Evolutionary conservation across 1,140 invertebrate genomes (phyloP).

Genomic region (Lepidurus packardi): DNA sequence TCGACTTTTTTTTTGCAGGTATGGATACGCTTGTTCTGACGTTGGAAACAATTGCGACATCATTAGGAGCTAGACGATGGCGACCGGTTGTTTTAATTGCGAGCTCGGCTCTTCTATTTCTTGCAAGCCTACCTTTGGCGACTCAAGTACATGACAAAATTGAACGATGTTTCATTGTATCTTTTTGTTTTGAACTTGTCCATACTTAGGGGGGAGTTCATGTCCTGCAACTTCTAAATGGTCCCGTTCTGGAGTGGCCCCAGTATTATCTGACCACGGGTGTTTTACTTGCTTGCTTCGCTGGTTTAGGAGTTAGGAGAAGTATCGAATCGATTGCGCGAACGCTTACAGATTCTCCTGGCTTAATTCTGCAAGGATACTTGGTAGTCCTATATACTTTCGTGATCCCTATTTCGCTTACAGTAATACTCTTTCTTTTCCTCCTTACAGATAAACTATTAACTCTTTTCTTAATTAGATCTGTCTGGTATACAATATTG

Average conservation of each 20-base stretch:
- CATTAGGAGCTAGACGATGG: not conserved
- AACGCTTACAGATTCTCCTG: not conserved
- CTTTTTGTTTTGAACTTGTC: not conserved
- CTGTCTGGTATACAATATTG: not conserved
- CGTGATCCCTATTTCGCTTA: not conserved
- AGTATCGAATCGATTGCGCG: slow-evolving; percentile 10
- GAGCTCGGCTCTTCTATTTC: slow-evolving; percentile 23
- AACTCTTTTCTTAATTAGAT: not conserved
- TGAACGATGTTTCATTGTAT: not conserved
- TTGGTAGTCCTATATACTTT: slow-evolving; percentile 25
- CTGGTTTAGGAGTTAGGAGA: not conserved
- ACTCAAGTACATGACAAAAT: slow-evolving; percentile 4
- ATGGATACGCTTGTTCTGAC: slow-evolving; percentile 22
- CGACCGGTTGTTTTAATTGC: slow-evolving; percentile 27
- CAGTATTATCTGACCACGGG: not conserved
- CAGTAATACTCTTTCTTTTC: slow-evolving; percentile 15
- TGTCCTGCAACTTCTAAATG: not conserved
- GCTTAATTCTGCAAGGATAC: slow-evolving; percentile 16
- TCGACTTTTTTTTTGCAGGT: not conserved
- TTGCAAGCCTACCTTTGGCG: slow-evolving; percentile 11
- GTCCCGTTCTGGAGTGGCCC: not conserved
- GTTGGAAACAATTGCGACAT: slow-evolving; percentile 25
- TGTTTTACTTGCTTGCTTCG: not conserved
- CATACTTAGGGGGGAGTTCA: not conserved
- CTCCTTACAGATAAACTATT: not conserved